Base-by-base conservation (phyloP, 2,888 invertebrate species). In the Tetranychus piercei region DNA sequence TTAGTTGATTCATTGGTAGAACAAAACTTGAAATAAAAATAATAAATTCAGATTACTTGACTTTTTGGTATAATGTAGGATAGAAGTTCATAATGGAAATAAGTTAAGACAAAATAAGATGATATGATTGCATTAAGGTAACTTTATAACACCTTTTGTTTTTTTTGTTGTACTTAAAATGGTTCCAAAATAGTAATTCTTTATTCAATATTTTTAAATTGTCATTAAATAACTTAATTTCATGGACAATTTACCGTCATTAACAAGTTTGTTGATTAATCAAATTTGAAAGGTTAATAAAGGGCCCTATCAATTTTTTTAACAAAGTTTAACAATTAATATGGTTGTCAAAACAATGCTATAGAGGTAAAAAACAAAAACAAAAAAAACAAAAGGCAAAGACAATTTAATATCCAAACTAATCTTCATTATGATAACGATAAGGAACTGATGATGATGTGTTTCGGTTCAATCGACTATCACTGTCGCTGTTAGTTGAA, bases 141-240 rank as follows among this genome's bases (percentile, higher is more conserved):
- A 34, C 34, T 34, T 34, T 34, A 34, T 34, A 34, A 34, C 34
- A 34, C 34, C 34, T 34, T 34, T 34, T 34, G 34, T 34, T 34
- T 34, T 4, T 34, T 34, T 55, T 55, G 55, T 55, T 55, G 15
- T 15, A 55, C 15, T 55, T 55, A 55, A 55, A 55, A 55, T 55
- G 55, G 55, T 15, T 55, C 55, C 55, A 55, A 55, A 55, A 55
- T 55, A 55, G 55, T 55, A 55, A 55, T 15, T 55, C 55, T 55
- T 55, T 55, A 55, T 55, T 55, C 55, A 55, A 15, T 55, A 55
- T 15, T 15, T 45, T 55, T 55, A 55, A 55, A 55, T 15, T 55
- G 55, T 55, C 55, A 55, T 55, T 55, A 55, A 55, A 55, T 55
- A 55, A 55, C 55, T 55, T 55, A 55, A 55, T 55, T 55, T 55